These are phyloP conservation scores for Oeneis ivallda DNA, from an alignment of 2,888 invertebrate genomes.

Conservation along the genomic window DNA sequence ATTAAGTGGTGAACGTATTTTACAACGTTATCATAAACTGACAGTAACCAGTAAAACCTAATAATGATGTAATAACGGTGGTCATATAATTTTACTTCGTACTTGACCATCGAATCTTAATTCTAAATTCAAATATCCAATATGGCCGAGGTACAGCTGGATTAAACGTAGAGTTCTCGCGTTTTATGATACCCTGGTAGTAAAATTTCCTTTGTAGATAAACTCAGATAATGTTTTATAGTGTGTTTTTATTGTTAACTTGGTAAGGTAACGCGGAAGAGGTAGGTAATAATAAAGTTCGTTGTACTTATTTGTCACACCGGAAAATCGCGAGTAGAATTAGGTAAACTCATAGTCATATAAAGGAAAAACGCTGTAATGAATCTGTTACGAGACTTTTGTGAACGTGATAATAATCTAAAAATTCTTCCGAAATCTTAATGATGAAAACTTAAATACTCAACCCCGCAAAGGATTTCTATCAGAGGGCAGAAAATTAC, in stretches of 20 bases:
- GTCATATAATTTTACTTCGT: constrained; percentile 10
- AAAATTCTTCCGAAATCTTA: too few relatives aligned
- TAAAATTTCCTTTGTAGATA: constrained; percentile 14
- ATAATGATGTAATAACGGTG: constrained; percentile 4
- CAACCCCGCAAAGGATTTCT: too few relatives aligned
- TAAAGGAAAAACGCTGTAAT: neutral
- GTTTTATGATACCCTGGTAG: constrained; percentile 17
- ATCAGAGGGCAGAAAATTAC: too few relatives aligned
- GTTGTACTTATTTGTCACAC: neutral
- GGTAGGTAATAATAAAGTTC: neutral
- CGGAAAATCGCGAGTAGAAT: constrained; percentile 2
- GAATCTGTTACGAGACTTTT: neutral
- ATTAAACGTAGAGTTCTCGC: constrained; percentile 10
- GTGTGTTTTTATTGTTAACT: constrained; percentile 5
- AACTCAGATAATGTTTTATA: neutral
- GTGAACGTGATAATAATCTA: neutral
- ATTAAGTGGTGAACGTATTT: neutral
- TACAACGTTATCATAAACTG: constrained; percentile 4
- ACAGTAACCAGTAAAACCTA: neutral
- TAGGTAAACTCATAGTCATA: neutral
- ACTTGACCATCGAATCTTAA: constrained; percentile 26
- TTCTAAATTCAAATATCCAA: constrained; percentile 35
- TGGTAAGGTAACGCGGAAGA: neutral
- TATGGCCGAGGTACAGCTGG: constrained; percentile 18
- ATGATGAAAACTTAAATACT: too few relatives aligned